These are phyloP conservation scores for Chondrosia reniformis DNA, from an alignment of 37 sponge, comb jelly and placozoan genomes.

Conservation along the genomic window DNA sequence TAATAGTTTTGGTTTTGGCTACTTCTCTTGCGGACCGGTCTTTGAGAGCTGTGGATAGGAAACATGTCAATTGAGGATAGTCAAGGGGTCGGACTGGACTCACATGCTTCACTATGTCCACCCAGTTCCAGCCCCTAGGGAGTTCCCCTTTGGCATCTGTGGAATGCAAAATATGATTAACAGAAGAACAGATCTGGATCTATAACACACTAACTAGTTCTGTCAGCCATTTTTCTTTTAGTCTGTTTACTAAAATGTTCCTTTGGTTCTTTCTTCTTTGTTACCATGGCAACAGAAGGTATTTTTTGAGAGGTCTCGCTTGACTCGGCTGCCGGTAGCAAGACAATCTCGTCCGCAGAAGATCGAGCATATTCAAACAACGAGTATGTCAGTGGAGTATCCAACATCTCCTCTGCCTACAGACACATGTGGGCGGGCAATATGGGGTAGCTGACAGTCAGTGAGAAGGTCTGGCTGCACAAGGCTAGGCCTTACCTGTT, in stretches of 20 bases:
- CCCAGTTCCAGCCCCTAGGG: constrained; percentile 88
- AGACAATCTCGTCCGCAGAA: constrained; percentile 58
- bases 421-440: background rate
- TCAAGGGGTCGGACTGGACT: background rate
- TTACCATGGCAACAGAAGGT: background rate
- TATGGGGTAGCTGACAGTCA: too few relatives aligned
- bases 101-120: constrained; percentile 79
- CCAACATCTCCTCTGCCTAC: constrained; percentile 63
- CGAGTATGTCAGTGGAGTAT: constrained; percentile 76
- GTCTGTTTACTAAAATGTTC: constrained; percentile 66
- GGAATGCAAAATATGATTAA: background rate
- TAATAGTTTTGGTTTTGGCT: background rate
- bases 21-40: background rate
- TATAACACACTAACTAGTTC: constrained; percentile 32
- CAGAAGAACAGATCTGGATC: background rate
- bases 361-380: constrained; percentile 79
- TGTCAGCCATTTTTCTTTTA: constrained; percentile 76
- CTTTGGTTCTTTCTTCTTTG: constrained; percentile 48
- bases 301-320: background rate
- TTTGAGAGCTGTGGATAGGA: background rate
- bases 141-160: constrained; percentile 76
- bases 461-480: too few relatives aligned
- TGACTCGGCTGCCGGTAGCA: background rate
- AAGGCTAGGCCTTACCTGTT: constrained; percentile 18
- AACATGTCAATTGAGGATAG: background rate